phyloP scores from a whole-genome alignment of 2,113 vertebrate genomes.

The Vulpes ferrilata region DNA sequence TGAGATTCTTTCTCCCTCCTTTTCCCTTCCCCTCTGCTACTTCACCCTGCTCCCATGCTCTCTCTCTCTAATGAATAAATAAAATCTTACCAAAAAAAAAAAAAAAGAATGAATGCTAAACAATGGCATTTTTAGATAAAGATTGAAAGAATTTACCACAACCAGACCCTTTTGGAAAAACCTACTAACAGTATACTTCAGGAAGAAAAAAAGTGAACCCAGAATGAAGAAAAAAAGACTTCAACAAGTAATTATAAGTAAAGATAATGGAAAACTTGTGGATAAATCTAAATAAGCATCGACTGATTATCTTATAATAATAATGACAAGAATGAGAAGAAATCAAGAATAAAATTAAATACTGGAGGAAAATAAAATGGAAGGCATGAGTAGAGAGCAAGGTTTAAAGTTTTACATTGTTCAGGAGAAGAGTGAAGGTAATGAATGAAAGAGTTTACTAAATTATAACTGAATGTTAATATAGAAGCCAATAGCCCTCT shows the following conservation, averaged over 20 bases:
- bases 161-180: background rate
- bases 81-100: background rate
- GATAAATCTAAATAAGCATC: background rate
- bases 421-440: background rate
- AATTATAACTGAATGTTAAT: background rate
- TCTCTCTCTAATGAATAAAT: background rate
- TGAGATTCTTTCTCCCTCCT: background rate
- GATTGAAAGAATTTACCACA: background rate
- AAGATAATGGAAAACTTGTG: background rate
- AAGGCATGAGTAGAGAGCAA: background rate
- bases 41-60: background rate
- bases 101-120: background rate
- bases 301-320: background rate
- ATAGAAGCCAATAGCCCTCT: background rate
- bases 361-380: slow-evolving; percentile 34
- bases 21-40: background rate
- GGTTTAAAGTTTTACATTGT: background rate
- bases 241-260: background rate
- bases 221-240: background rate
- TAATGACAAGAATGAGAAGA: background rate
- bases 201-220: background rate
- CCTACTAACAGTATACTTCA: background rate
- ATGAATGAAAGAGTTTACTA: background rate
- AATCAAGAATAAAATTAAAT: background rate
- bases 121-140: background rate